Percentiles rank a stretch among this genome's conserved stretches.
These are phyloP conservation scores for Drosophila ezoana DNA, from an alignment of 2,888 invertebrate genomes.

Conservation along the genomic window DNA sequence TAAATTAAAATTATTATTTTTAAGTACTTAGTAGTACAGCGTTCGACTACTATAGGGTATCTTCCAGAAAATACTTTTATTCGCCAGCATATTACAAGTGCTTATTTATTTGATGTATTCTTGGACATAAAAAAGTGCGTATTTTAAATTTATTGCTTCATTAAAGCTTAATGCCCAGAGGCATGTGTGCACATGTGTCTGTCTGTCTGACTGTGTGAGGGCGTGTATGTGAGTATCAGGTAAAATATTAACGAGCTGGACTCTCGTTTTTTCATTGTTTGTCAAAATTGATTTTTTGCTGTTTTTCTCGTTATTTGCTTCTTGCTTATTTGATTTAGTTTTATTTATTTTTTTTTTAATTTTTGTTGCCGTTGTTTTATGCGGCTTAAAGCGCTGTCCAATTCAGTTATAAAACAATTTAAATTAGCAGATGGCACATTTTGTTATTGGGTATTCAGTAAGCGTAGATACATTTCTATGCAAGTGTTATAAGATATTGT, in stretches of 20 bases:
- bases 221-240: constrained; percentile 38
- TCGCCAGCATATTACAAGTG: background rate
- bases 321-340: constrained; percentile 1
- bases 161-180: constrained; percentile 74
- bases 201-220: constrained; percentile 4
- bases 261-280: constrained; percentile 46
- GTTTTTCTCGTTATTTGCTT: background rate
- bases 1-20: too few relatives aligned
- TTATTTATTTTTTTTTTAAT: background rate
- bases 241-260: constrained; percentile 64
- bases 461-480: background rate
- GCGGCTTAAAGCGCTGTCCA: constrained; percentile 34
- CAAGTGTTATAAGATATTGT: constrained; percentile 31
- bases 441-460: constrained; percentile 25
- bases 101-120: constrained; percentile 36
- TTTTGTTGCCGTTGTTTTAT: constrained; percentile 9
- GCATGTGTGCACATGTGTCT: constrained; percentile 40
- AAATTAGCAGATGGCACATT: constrained; percentile 30
- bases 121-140: constrained; percentile 65
- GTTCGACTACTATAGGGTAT: constrained; percentile 10
- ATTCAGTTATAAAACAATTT: constrained; percentile 54
- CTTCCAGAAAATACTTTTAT: background rate
- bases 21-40: too few relatives aligned
- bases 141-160: constrained; percentile 80
- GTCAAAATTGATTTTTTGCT: constrained; percentile 20